Conservation (phyloP, 2,113 vertebrate genomes). For the Xenopus laevis region DNA sequence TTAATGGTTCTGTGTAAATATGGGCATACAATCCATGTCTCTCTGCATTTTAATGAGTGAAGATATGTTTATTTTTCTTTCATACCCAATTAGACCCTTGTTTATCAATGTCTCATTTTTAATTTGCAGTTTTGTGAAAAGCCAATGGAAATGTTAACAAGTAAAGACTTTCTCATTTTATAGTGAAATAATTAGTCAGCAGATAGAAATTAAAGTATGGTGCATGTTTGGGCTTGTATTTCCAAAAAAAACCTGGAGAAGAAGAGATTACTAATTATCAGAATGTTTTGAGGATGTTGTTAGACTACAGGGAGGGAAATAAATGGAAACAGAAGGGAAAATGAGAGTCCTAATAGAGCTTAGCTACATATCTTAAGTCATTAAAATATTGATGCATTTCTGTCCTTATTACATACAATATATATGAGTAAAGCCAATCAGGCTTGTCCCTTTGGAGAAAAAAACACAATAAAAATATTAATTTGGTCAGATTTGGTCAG, state of each 20-base stretch:
- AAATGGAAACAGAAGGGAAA: constrained; percentile 12
- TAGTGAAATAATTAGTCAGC: constrained; percentile 53
- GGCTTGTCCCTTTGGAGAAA: too few species aligned
- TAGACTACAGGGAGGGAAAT: constrained; percentile 1
- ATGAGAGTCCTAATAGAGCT: neutral
- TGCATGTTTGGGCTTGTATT: constrained; percentile 55
- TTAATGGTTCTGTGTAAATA: too few species aligned
- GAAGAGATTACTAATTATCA: constrained; percentile 31
- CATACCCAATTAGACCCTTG: constrained; percentile 45
- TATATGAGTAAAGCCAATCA: too few species aligned
- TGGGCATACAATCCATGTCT: too few species aligned
- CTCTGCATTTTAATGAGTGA: too few species aligned
- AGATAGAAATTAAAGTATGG: constrained; percentile 46
- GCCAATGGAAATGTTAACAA: constrained; percentile 10
- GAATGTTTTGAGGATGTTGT: constrained; percentile 6
- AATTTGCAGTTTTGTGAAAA: constrained; percentile 36
- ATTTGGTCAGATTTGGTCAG: too few species aligned
- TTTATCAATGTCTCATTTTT: neutral
- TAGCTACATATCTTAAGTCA: neutral
- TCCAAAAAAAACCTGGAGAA: neutral
- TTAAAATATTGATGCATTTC: neutral
- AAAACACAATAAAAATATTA: too few species aligned
- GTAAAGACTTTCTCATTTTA: constrained; percentile 26
- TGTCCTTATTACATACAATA: neutral
- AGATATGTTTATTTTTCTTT: constrained; percentile 16